Conservation (phyloP, 2,888 invertebrate genomes). For the Tolmerus cingulatus region DNA sequence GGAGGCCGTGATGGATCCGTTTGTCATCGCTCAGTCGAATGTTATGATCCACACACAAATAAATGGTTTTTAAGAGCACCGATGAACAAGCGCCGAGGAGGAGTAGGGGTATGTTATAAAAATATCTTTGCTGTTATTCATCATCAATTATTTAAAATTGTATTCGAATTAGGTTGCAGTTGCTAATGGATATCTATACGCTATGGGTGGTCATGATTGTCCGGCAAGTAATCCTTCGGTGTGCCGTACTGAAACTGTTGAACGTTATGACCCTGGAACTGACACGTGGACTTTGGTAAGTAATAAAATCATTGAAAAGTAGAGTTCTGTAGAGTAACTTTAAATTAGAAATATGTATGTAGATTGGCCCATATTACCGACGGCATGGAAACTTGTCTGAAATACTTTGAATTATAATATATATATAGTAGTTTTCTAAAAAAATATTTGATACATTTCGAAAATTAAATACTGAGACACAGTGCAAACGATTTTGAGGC, state of each 20-base stretch:
- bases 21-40: conserved; percentile 89
- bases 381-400: too few species aligned
- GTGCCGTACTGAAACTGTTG: conserved; percentile 86
- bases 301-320: not conserved
- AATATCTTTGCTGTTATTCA: not conserved
- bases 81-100: conserved; percentile 86
- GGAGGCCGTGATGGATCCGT: conserved; percentile 93
- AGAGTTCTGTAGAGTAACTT: not conserved
- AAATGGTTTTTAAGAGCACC: conserved; percentile 85
- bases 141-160: not conserved
- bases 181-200: conserved; percentile 87
- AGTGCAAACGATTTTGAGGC: too few species aligned
- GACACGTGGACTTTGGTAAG: conserved; percentile 83
- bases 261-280: conserved; percentile 80
- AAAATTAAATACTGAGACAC: too few species aligned
- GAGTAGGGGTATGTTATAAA: conserved; percentile 76
- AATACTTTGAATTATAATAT: too few species aligned
- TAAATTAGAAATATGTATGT: too few species aligned
- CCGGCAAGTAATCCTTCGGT: conserved; percentile 87
- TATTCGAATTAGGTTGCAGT: conserved; percentile 70
- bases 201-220: conserved; percentile 92
- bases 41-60: conserved; percentile 77
- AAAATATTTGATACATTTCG: too few species aligned
- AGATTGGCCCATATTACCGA: too few species aligned
- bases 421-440: too few species aligned